Conservation (phyloP, 2,797 vertebrate species). For the Spatula versicolor region DNA sequence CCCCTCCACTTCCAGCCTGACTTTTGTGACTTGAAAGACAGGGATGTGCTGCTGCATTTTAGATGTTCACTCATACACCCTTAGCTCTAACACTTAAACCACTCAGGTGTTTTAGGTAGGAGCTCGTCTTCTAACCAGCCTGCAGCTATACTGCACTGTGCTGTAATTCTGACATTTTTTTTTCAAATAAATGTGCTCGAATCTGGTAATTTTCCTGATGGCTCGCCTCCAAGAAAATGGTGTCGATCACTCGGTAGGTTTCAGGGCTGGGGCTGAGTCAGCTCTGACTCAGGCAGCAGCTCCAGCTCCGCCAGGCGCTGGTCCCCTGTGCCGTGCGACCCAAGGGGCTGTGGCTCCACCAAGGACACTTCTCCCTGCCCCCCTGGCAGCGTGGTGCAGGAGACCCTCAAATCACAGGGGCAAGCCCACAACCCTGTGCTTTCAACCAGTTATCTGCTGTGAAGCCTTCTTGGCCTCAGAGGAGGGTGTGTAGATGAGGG, state of each 20-base stretch:
- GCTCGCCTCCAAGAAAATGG: slow-evolving; percentile 56
- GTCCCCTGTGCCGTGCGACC: background rate
- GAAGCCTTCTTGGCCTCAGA: accelerated
- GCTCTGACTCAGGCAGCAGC: slow-evolving; percentile 64
- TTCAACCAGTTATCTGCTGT: background rate
- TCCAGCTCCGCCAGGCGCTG: background rate
- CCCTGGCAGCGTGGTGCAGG: background rate
- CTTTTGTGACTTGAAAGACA: background rate
- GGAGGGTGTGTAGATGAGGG: background rate
- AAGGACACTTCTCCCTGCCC: background rate
- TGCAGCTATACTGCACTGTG: slow-evolving; percentile 23
- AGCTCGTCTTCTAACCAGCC: slow-evolving; percentile 15
- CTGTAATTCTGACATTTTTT: slow-evolving; percentile 50
- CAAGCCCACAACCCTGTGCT: background rate
- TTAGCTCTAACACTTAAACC: background rate
- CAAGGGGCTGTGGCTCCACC: accelerated
- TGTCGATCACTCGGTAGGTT: slow-evolving; percentile 67
- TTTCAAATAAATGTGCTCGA: slow-evolving; percentile 34
- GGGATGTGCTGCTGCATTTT: background rate
- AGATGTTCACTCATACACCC: background rate
- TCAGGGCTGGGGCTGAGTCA: slow-evolving; percentile 64
- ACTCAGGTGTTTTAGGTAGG: slow-evolving; percentile 25
- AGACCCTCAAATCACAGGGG: background rate
- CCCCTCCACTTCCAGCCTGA: background rate
- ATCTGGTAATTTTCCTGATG: slow-evolving; percentile 64